Base-by-base conservation (phyloP, 1,140 invertebrate genomes). In the Spodoptera frugiperda region DNA sequence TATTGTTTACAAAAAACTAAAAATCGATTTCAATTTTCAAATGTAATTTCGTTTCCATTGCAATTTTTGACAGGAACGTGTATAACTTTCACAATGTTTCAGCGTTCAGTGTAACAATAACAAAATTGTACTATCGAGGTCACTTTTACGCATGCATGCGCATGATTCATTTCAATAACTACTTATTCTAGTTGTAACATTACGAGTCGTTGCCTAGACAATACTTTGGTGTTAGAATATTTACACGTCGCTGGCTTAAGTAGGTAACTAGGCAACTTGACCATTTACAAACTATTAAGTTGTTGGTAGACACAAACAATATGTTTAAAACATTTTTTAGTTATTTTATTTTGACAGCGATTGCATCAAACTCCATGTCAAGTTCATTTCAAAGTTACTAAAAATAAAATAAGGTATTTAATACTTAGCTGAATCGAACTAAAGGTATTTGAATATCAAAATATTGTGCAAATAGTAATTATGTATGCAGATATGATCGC, bases 111-210 rank as follows among this genome's bases (percentile, higher is more conserved):
- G 53, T 70, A 79, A 77, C 61, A 72, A 78, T 74, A 78, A 83
- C 68, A 61, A n/a, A 75, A 70, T 67, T 61, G 54, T 55, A 75
- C 63, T 76, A 82, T 81, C 68, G 80, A 77, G 82, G 82, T 81
- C 79, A 57, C 73, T 84, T 84, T 84, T 84, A 84, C 80, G 82
- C 79, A 84, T 80, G 80, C 78, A 48, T 75, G 76, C 51, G 61
- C 71, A 55, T 77, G 54, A 80, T 80, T 76, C 71, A 80, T 77
- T 68, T 65, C 48, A 53, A 77, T 55, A 76, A 76, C 33, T 76
- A 39, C 33, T 39, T 39, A 53, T 53, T 54, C 17, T 51, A 71
- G 21, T 71, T 49, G 25, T 59, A 33, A 70, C 51, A 67, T 55
- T 54, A 67, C 15, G 59, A 76, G 33, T 48, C 12, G 57, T 3